Percentiles rank a stretch among this genome's conserved stretches.
Conservation (phyloP, 2,888 invertebrate genomes). For the Drosophila silvestris region DNA sequence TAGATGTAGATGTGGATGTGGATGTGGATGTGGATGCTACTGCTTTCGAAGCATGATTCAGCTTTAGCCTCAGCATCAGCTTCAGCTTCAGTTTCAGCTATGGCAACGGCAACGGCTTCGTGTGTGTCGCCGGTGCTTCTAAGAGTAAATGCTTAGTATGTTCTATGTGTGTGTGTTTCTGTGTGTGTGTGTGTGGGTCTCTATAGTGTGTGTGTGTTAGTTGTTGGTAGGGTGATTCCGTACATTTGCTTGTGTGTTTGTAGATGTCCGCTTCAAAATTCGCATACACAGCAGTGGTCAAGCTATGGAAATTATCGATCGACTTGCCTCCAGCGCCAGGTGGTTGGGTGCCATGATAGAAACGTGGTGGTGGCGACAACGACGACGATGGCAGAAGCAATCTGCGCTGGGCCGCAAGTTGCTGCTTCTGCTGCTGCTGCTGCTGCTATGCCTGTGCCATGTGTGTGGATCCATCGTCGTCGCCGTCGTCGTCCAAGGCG, state of each 20-base stretch:
- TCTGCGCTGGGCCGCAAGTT: constrained; percentile 75
- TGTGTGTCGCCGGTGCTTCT: constrained; percentile 73
- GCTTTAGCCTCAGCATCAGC: constrained; percentile 59
- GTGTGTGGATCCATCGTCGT: constrained; percentile 63
- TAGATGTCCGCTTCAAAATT: constrained; percentile 83
- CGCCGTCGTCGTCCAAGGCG: constrained; percentile 54
- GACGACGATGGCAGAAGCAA: constrained; percentile 71
- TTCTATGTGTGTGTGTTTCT: constrained; percentile 35
- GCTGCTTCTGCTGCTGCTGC: constrained; percentile 32
- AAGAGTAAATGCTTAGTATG: constrained; percentile 66
- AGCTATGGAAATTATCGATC: constrained; percentile 85
- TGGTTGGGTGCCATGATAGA: constrained; percentile 80
- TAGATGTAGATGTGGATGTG: constrained; percentile 28
- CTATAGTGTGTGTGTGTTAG: constrained; percentile 39
- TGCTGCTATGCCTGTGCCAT: constrained; percentile 31
- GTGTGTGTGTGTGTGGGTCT: constrained; percentile 30
- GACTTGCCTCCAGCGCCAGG: constrained; percentile 84
- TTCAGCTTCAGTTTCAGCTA: constrained; percentile 22
- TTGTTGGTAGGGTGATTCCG: constrained; percentile 64
- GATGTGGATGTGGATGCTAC: constrained; percentile 56
- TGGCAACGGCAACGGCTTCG: constrained; percentile 52
- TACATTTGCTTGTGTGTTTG: constrained; percentile 70
- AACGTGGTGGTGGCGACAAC: constrained; percentile 66
- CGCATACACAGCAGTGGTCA: constrained; percentile 84
- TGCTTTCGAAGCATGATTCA: constrained; percentile 77